Percentiles rank a stretch among this genome's conserved stretches.
These are phyloP conservation scores for Styela clava DNA, from an alignment of 23 tunicate species.

Conservation along the genomic window DNA sequence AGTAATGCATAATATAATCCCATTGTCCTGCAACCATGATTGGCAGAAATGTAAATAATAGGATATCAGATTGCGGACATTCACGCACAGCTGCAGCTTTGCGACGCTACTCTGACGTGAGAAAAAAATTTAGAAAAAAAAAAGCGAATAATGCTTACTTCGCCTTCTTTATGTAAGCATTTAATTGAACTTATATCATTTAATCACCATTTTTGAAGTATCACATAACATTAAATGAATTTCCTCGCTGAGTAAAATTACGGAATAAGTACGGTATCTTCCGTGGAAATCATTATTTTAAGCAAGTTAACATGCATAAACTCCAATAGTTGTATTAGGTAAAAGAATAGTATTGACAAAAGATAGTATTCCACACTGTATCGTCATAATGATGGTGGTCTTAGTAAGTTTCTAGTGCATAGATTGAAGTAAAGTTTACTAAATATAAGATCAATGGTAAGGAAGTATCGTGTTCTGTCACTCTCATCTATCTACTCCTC, in stretches of 20 bases:
- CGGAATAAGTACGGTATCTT: no score
- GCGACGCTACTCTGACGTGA: not conserved
- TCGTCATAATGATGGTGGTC: not conserved
- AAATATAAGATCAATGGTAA: not conserved
- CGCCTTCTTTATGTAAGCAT: no score
- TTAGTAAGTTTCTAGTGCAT: not conserved
- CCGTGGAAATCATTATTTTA: no score
- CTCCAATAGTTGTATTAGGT: no score
- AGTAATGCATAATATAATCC: not conserved
- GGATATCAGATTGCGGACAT: not conserved
- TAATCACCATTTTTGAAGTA: no score
- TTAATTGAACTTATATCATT: no score
- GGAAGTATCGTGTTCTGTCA: not conserved
- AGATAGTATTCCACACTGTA: no score
- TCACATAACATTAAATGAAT: no score
- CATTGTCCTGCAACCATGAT: not conserved
- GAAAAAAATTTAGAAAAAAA: not conserved
- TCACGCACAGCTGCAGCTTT: not conserved
- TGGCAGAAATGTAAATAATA: not conserved
- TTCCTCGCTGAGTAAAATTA: no score
- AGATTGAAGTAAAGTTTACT: not conserved
- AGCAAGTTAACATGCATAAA: no score
- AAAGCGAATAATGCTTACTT: no score
- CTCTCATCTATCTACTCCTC: not conserved
- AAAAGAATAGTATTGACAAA: no score